Conservation (phyloP, 2,797 vertebrate genomes). For the Chiloscyllium punctatum region DNA sequence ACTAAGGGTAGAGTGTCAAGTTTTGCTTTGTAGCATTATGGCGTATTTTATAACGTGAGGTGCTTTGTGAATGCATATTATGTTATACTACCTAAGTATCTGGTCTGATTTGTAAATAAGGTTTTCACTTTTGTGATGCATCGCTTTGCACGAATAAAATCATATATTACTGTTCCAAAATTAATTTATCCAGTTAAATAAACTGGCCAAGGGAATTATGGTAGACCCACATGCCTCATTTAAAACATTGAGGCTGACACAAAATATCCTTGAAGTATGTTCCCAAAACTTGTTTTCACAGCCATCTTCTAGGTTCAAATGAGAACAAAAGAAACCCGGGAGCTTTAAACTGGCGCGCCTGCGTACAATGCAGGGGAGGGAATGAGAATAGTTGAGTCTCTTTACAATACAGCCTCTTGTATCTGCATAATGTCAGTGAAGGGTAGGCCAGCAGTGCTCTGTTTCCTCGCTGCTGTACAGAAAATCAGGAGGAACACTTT, state of each 20-base stretch:
- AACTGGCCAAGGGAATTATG: neutral
- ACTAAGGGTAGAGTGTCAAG: neutral
- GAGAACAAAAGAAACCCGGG: constrained; percentile 10
- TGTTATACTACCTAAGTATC: neutral
- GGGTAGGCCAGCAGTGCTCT: neutral
- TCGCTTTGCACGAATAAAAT: neutral
- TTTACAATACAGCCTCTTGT: neutral
- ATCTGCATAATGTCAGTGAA: neutral
- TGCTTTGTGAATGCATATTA: no score
- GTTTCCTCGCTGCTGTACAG: neutral
- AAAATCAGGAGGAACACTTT: neutral
- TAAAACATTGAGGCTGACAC: neutral
- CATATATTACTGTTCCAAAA: neutral
- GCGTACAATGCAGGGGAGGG: neutral
- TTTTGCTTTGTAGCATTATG: neutral
- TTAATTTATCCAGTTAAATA: neutral
- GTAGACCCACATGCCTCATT: neutral
- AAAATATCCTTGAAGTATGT: neutral
- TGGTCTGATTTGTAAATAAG: neutral
- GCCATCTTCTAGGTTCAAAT: neutral
- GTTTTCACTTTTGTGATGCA: neutral
- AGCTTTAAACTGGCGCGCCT: constrained; percentile 4
- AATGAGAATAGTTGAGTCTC: neutral
- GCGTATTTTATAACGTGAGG: neutral
- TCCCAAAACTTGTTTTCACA: neutral